phyloP scores from a whole-genome alignment of 2,113 vertebrate genomes.

The Ascaphus truei region DNA sequence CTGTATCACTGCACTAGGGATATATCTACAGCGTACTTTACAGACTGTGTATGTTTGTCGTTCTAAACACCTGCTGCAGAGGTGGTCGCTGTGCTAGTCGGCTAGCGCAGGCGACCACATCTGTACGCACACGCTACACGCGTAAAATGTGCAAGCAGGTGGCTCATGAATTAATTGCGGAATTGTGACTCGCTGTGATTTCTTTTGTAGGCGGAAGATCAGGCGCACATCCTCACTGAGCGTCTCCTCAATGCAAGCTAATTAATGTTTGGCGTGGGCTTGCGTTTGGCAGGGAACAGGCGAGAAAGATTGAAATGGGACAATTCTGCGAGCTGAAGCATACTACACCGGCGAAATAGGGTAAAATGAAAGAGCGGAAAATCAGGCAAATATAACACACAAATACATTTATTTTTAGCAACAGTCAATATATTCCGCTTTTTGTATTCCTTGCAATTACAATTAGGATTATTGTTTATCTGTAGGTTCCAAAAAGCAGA shows the following conservation, averaged over 20 bases:
- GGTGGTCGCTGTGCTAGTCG: no score
- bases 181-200: neutral
- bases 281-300: neutral
- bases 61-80: no score
- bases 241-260: neutral
- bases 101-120: no score
- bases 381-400: no score
- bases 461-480: neutral
- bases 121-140: no score
- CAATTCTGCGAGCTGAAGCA: neutral
- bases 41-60: no score
- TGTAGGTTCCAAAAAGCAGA: no score
- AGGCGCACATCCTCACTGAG: neutral
- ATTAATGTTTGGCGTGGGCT: constrained; percentile 1
- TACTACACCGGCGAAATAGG: neutral
- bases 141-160: no score
- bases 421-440: neutral
- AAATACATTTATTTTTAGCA: neutral
- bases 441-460: neutral
- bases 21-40: no score
- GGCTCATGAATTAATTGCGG: neutral
- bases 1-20: no score
- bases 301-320: neutral
- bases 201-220: neutral
- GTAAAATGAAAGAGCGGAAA: neutral